Percentiles rank a stretch among this genome's conserved stretches.
These are phyloP conservation scores for Ciconia nigra DNA, from an alignment of 2,797 vertebrate species.

Conservation along the genomic window DNA sequence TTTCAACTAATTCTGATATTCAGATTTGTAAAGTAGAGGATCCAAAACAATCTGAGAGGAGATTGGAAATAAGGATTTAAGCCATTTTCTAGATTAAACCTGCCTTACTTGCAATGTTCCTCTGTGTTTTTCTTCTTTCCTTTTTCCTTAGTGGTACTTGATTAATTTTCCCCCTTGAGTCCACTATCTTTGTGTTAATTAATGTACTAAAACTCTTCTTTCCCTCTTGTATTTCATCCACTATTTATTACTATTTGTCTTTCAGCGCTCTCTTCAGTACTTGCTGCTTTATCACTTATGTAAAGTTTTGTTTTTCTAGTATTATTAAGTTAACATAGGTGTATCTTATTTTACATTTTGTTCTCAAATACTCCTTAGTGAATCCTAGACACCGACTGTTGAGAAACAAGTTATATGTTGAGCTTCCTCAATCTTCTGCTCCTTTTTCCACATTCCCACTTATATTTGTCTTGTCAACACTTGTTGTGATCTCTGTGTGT, in stretches of 20 bases:
- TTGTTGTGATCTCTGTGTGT: not conserved
- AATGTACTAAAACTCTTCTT: not conserved
- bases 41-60: not conserved
- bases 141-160: not conserved
- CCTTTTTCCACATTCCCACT: not conserved
- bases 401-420: not conserved
- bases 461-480: not conserved
- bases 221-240: not conserved
- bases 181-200: constrained; percentile 1
- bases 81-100: not conserved
- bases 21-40: not conserved
- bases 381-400: not conserved
- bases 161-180: constrained; percentile 11
- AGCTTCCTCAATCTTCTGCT: not conserved
- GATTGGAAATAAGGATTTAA: not conserved
- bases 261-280: not conserved
- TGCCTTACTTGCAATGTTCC: not conserved
- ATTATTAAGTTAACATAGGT: not conserved
- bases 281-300: not conserved
- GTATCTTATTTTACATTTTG: not conserved
- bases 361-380: not conserved
- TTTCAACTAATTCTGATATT: not conserved
- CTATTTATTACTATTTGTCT: not conserved
- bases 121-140: not conserved
- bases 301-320: not conserved